Conservation (phyloP, 2,113 vertebrate genomes). For the Prunella himalayana region DNA sequence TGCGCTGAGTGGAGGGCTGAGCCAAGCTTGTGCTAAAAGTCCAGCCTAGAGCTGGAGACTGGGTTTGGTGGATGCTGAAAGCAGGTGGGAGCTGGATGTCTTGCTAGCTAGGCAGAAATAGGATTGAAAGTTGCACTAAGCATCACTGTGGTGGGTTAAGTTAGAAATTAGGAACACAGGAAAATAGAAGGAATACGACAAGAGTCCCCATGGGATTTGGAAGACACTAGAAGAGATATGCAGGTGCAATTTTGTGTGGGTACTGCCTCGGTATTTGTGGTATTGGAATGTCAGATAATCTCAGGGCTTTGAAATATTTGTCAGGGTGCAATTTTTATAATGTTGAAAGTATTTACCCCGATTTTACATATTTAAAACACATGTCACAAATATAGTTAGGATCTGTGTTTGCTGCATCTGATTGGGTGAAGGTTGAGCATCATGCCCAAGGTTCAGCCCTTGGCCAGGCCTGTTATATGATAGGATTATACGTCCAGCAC, state of each 20-base stretch:
- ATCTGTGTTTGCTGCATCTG: background rate
- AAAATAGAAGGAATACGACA: background rate
- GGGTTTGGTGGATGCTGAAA: background rate
- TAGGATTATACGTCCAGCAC: background rate
- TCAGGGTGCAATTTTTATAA: background rate
- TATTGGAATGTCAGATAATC: background rate
- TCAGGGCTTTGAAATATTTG: background rate
- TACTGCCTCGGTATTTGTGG: background rate
- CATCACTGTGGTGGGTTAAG: background rate
- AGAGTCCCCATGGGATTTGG: background rate
- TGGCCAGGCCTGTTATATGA: accelerated
- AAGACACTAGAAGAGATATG: background rate
- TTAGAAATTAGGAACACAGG: background rate
- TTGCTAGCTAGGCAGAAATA: background rate
- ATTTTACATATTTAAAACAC: background rate
- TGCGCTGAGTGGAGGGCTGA: background rate
- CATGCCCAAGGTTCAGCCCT: accelerated
- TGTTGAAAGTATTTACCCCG: background rate
- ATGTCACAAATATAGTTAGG: background rate
- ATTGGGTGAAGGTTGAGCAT: background rate
- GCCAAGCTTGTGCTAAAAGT: background rate
- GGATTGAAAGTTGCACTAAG: background rate
- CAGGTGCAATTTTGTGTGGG: background rate
- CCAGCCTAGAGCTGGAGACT: background rate
- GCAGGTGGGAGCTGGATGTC: background rate